Percentiles rank a stretch among this genome's conserved stretches.
These are phyloP conservation scores for Syngnathus rostellatus DNA, from an alignment of 2,797 vertebrate species.

Conservation along the genomic window DNA sequence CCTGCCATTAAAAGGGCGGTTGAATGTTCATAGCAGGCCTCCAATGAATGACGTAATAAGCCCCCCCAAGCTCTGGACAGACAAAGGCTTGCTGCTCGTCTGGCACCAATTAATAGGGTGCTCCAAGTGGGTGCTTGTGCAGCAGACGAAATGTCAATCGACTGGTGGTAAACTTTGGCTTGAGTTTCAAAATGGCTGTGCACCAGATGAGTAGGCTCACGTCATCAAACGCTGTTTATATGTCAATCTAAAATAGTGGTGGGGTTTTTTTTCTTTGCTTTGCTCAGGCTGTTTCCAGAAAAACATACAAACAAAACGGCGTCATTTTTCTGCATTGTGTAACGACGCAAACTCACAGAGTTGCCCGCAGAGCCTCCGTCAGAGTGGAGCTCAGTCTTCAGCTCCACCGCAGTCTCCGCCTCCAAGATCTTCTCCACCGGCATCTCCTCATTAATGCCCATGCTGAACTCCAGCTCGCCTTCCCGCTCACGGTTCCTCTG, in stretches of 20 bases:
- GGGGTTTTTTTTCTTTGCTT: neutral
- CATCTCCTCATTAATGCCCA: constrained; percentile 85
- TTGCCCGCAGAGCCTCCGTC: constrained; percentile 72
- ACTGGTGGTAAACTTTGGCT: neutral
- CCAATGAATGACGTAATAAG: neutral
- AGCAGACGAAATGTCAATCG: neutral
- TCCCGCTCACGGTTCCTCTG: constrained; percentile 89
- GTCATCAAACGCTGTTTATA: neutral
- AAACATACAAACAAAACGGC: neutral
- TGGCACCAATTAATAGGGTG: neutral
- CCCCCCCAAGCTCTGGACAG: neutral
- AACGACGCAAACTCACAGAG: constrained; percentile 70
- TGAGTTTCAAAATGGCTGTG: neutral
- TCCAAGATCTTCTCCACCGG: constrained; percentile 95
- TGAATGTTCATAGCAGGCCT: neutral
- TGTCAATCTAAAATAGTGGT: neutral
- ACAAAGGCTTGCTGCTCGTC: neutral
- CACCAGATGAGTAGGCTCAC: neutral
- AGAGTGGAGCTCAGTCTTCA: constrained; percentile 82
- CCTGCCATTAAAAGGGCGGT: neutral
- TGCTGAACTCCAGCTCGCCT: constrained; percentile 78
- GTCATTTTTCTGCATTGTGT: neutral
- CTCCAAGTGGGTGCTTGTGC: neutral
- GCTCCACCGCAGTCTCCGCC: constrained; percentile 89
- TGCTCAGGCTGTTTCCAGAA: neutral